Percentiles rank a stretch among this genome's conserved stretches.
These are phyloP conservation scores for Dorcus parallelipipedus DNA, from an alignment of 2,888 invertebrate genomes.

Conservation along the genomic window DNA sequence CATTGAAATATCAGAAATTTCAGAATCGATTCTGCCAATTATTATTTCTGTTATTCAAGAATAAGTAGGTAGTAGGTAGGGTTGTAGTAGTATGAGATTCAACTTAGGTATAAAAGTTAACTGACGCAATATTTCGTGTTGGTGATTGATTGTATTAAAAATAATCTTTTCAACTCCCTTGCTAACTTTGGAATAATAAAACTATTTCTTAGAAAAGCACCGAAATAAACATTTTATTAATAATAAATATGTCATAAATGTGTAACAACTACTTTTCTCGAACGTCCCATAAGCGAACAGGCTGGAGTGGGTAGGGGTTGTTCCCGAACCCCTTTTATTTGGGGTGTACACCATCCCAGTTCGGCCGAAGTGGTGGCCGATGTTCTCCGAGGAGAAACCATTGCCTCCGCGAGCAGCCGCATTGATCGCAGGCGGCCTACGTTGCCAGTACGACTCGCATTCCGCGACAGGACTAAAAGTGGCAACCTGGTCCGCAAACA, in stretches of 20 bases:
- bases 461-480: constrained; percentile 36
- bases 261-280: constrained; percentile 13
- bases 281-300: constrained; percentile 11
- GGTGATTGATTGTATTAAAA: too few species aligned
- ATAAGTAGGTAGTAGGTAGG: too few species aligned
- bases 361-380: constrained; percentile 38
- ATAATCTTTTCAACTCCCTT: too few species aligned
- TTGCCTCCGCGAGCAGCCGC: constrained; percentile 36
- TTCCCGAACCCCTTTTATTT: constrained; percentile 7
- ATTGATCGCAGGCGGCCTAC: constrained; percentile 38
- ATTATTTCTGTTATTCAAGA: too few species aligned
- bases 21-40: too few species aligned
- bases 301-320: constrained; percentile 2
- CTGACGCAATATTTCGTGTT: too few species aligned
- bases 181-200: too few species aligned
- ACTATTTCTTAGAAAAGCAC: too few species aligned
- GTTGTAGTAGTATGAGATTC: too few species aligned
- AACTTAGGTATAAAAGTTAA: too few species aligned
- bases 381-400: constrained; percentile 40
- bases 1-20: too few species aligned
- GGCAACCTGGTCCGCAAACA: constrained; percentile 42
- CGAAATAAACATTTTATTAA: too few species aligned
- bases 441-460: constrained; percentile 38
- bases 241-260: constrained; percentile 5
- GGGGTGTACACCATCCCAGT: constrained; percentile 8